Percentiles rank a stretch among this genome's conserved stretches.
phyloP scores from a whole-genome alignment of 2,113 vertebrate species.

The Pedionomus torquatus region DNA sequence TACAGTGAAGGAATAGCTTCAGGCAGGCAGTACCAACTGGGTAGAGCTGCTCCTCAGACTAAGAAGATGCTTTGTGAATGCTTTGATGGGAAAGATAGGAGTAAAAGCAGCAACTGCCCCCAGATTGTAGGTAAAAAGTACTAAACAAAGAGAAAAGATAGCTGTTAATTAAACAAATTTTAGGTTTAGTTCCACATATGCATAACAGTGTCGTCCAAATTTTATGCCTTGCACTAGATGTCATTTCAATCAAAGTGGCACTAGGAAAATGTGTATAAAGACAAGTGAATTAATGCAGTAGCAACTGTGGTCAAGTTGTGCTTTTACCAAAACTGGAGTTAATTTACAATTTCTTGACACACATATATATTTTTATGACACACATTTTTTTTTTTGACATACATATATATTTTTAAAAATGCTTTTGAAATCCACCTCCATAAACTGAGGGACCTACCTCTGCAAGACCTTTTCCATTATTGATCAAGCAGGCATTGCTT shows the following conservation, averaged over 20 bases:
- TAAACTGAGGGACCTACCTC: not conserved
- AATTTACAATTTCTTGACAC: not conserved
- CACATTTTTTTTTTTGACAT: too few relatives aligned
- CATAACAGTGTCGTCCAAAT: not conserved
- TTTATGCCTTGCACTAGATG: not conserved
- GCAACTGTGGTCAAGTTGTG: not conserved
- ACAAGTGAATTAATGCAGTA: not conserved
- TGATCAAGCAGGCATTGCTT: accelerated
- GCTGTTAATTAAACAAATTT: not conserved
- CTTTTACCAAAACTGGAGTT: not conserved
- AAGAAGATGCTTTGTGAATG: not conserved
- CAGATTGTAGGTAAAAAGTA: not conserved
- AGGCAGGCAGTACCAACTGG: not conserved
- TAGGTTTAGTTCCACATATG: not conserved
- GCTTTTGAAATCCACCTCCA: not conserved
- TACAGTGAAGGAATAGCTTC: not conserved
- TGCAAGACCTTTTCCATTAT: not conserved
- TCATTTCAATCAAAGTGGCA: not conserved
- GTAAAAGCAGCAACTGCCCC: not conserved
- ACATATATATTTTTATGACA: not conserved
- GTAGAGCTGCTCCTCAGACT: not conserved
- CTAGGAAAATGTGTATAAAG: not conserved
- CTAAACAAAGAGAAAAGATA: not conserved
- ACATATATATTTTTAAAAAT: not conserved
- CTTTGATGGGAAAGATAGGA: not conserved